Evolutionary conservation across 2,888 invertebrate genomes (phyloP).

Genomic region (Pollenia angustigena): DNA sequence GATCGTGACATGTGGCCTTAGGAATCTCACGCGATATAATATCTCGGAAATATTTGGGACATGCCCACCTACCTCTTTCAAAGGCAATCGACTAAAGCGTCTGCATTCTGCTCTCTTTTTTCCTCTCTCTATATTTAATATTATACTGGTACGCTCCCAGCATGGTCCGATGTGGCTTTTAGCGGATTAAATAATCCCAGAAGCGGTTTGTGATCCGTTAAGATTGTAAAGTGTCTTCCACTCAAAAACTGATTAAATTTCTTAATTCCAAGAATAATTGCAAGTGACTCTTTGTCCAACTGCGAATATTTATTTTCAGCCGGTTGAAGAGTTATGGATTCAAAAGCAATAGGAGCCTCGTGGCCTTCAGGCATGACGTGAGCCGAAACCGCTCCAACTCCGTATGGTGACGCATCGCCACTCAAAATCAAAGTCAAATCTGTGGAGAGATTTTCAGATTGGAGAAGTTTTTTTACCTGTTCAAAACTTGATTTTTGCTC

Average conservation of each 20-base stretch:
- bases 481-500: slow-evolving; percentile 28
- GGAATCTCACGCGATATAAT: too few species aligned
- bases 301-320: slow-evolving; percentile 63
- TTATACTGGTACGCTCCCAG: slow-evolving; percentile 45
- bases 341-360: slow-evolving; percentile 52
- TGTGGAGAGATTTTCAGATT: slow-evolving; percentile 8
- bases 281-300: slow-evolving; percentile 52
- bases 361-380: slow-evolving; percentile 52
- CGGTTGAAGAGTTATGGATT: slow-evolving; percentile 57
- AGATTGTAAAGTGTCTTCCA: slow-evolving; percentile 19
- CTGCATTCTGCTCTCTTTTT: slow-evolving; percentile 43
- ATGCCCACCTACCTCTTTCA: not conserved
- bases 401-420: slow-evolving; percentile 61
- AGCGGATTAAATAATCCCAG: slow-evolving; percentile 3
- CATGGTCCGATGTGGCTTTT: slow-evolving; percentile 29
- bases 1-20: too few species aligned
- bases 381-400: slow-evolving; percentile 58
- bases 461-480: slow-evolving; percentile 2
- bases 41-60: slow-evolving; percentile 44
- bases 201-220: slow-evolving; percentile 9
- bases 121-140: slow-evolving; percentile 27
- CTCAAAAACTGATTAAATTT: slow-evolving; percentile 58
- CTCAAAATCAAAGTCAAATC: slow-evolving; percentile 39
- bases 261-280: slow-evolving; percentile 60
- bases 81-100: slow-evolving; percentile 53